Base-by-base conservation (phyloP, 2,888 invertebrate genomes). In the Scrobipalpa costella region DNA sequence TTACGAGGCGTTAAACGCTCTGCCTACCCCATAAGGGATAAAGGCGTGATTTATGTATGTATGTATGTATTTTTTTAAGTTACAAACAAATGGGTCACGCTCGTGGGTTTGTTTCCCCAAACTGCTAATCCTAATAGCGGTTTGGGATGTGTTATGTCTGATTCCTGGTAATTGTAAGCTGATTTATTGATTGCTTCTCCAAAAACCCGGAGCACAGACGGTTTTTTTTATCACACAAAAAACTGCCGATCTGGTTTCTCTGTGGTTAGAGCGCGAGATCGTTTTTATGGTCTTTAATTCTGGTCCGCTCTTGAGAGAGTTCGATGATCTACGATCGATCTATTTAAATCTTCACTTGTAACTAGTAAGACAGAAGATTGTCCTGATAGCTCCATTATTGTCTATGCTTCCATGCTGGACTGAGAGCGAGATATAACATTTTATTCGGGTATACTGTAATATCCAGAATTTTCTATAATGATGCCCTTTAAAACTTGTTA, bases 281-380 rank as follows among this genome's bases (percentile, higher is more conserved):
- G 17, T 55, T 55, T 55, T 55, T 55, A 52, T 52, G 27, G 27
- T 1, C 9, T 13, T 9, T 34, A 7, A 27, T 34, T 69, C 69
- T 66, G 68, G 71, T 67, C 61, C 67, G n/a, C 13, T 11, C 13
- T n/a, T 27, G 55, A 33, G 8, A 6, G 13, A 11, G 27, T 55
- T 55, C 33, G 55, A 33, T 34, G 52, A 13, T 49, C 49, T 17
- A 40, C 13, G 40, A 40, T 40, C 40, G 40, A 40, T 40, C 40
- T 40, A 40, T 40, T 40, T 40, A 40, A 40, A 40, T 13, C 40
- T 40, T 40, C n/a, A n/a, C n/a, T n/a, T n/a, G n/a, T 40, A 40
- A 40, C 40, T 40, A 13, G 11, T 40, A 13, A 40, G 13, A 1
- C 7, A 34, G 13, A 13, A 38, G 38, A 1, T 11, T 9, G 40